These are phyloP conservation scores for Diachasma alloeum DNA, from an alignment of 1,140 invertebrate genomes.

Conservation along the genomic window DNA sequence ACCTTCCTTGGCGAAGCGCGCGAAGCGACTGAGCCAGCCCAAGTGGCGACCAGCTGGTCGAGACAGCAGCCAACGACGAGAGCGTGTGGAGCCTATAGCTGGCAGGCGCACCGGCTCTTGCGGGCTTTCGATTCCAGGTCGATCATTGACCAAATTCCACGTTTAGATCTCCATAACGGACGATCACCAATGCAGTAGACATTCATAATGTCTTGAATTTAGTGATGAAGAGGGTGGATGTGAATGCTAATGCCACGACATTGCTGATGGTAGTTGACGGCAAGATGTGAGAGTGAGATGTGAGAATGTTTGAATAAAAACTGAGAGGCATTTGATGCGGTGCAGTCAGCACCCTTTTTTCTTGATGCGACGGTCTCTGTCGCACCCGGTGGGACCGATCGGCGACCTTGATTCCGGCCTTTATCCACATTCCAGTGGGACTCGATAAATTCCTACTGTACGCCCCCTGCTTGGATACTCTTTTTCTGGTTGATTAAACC, in stretches of 20 bases:
- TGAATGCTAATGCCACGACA: no score
- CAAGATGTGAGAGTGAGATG: background rate
- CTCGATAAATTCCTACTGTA: constrained; percentile 18
- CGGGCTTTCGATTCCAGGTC: constrained; percentile 23
- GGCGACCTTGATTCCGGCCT: constrained; percentile 36
- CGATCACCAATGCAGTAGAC: background rate
- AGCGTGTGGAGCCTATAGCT: background rate
- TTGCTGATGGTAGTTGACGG: background rate
- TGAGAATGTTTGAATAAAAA: background rate
- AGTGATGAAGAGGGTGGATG: background rate
- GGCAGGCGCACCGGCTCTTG: constrained; percentile 20
- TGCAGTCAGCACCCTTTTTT: background rate
- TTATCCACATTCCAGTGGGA: constrained; percentile 32
- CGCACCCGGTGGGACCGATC: background rate
- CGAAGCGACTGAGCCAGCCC: constrained; percentile 53
- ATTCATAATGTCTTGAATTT: background rate
- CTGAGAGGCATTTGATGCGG: constrained; percentile 6
- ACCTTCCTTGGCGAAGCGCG: constrained; percentile 53
- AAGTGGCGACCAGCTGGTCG: constrained; percentile 36
- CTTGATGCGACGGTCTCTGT: constrained; percentile 11
- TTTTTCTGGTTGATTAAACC: background rate
- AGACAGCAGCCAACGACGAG: constrained; percentile 19
- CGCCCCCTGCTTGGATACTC: background rate
- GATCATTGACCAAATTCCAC: constrained; percentile 28
- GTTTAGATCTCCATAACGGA: background rate